These are phyloP conservation scores for Salpingus planirostris DNA, from an alignment of 2,888 invertebrate species.

Conservation along the genomic window DNA sequence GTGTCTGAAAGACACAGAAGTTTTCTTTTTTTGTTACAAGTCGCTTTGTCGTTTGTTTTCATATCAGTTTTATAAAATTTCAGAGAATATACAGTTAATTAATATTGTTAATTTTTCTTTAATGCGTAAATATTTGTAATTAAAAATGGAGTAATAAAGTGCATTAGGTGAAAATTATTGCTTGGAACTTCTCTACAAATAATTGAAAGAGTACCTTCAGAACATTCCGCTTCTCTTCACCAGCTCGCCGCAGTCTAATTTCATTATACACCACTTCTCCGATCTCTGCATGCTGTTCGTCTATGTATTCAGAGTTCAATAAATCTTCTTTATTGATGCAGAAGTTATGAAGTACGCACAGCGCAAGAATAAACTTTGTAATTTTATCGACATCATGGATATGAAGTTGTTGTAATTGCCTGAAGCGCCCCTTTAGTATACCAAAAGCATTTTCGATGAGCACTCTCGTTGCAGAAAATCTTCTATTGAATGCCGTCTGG, in stretches of 20 bases:
- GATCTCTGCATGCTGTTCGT: neutral
- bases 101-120: too few species aligned
- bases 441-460: conserved; percentile 30
- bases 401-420: conserved; percentile 12
- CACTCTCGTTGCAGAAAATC: conserved; percentile 22
- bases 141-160: too few species aligned
- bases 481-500: conserved; percentile 24
- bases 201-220: too few species aligned
- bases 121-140: too few species aligned
- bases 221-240: neutral
- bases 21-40: too few species aligned
- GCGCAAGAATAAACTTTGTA: conserved; percentile 20
- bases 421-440: conserved; percentile 21
- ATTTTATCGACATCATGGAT: conserved; percentile 11
- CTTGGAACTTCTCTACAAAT: too few species aligned
- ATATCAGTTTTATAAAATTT: too few species aligned
- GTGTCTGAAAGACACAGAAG: too few species aligned
- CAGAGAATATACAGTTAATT: too few species aligned
- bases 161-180: too few species aligned
- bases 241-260: neutral
- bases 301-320: too few species aligned
- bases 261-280: neutral
- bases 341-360: conserved; percentile 23
- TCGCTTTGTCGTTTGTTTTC: too few species aligned
- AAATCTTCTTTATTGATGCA: conserved; percentile 20